phyloP scores from a whole-genome alignment of 2,888 invertebrate genomes.

The Rhopalosiphum nymphaeae region DNA sequence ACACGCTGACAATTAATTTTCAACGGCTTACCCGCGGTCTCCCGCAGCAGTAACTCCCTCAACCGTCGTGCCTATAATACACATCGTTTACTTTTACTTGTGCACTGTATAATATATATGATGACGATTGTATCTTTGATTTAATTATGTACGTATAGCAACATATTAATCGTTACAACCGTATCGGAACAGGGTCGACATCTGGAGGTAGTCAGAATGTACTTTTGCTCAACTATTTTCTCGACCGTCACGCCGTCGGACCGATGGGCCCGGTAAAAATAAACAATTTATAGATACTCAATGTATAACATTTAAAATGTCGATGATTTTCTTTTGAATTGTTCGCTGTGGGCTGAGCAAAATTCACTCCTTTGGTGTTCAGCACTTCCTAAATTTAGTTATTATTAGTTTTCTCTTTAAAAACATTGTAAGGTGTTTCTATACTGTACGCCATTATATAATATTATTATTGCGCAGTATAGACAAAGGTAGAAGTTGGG shows the following conservation, averaged over 20 bases:
- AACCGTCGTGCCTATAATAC: neutral
- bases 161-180: neutral
- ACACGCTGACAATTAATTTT: slow-evolving; percentile 4
- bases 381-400: neutral
- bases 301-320: neutral
- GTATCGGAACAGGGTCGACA: neutral
- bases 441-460: too few relatives aligned
- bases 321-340: neutral
- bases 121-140: neutral
- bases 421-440: neutral
- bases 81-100: neutral
- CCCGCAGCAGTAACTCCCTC: neutral
- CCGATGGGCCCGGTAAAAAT: too few relatives aligned
- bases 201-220: neutral
- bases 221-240: neutral
- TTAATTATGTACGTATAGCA: neutral
- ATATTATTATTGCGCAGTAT: neutral
- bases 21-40: neutral
- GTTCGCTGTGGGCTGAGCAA: neutral
- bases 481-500: neutral
- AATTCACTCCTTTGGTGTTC: neutral
- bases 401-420: neutral
- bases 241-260: too few relatives aligned
- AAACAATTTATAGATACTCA: too few relatives aligned
- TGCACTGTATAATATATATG: neutral